phyloP scores from a whole-genome alignment of 2,113 vertebrate species.

The Apus apus region DNA sequence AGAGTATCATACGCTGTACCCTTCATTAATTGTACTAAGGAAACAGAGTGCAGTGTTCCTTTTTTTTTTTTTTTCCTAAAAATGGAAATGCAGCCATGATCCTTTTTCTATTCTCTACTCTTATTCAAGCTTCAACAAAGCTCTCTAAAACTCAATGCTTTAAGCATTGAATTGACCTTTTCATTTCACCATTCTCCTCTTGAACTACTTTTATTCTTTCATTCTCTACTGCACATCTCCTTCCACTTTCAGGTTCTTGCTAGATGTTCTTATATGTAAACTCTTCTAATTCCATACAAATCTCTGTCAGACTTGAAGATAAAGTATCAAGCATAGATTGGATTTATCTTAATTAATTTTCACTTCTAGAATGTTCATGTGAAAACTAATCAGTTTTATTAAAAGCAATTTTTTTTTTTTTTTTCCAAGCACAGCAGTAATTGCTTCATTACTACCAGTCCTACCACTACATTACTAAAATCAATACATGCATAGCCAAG shows the following conservation, averaged over 20 bases:
- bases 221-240: not conserved
- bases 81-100: not conserved
- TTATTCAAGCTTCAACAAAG: not conserved
- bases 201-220: not conserved
- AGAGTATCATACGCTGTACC: not conserved
- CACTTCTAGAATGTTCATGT: not conserved
- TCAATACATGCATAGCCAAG: not conserved
- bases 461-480: not conserved
- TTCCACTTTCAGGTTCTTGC: not conserved
- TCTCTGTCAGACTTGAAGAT: not conserved
- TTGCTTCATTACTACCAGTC: not conserved
- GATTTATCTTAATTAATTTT: not conserved
- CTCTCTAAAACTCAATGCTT: not conserved
- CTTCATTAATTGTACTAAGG: not conserved
- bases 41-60: not conserved
- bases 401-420: not conserved
- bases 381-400: not conserved
- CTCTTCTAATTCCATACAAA: not conserved
- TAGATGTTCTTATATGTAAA: not conserved
- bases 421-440: not conserved
- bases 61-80: not conserved
- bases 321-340: not conserved
- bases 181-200: not conserved
- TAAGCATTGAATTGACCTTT: not conserved
- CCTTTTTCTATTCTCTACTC: not conserved